Evolutionary conservation across 2,888 invertebrate species (phyloP), one percentile per base, ranked within the genome.

Genomic region (Euphydryas editha): DNA sequence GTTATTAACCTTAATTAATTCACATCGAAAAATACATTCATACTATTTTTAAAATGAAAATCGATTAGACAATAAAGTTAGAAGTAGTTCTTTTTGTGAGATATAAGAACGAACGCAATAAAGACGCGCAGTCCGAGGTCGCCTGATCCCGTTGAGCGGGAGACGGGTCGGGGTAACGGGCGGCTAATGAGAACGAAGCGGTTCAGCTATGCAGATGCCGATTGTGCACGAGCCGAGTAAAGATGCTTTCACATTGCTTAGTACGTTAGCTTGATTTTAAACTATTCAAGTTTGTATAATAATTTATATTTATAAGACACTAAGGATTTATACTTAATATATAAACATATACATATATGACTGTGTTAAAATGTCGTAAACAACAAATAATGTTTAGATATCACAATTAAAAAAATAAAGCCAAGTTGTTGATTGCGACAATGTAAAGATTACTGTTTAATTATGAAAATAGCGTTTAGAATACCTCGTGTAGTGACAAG

Each of bases 191-290:
- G 90, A 86, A 87, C 90, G 84, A 78, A 84, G 84, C 85, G 80
- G 85, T 82, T 86, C 85, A 86, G 90, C 86, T 90, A 90, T 90
- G 90, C 88, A 89, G 88, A 90, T 89, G 85, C 81, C 78, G 75
- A 78, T 72, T 76, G 72, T 70, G 76, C 76, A 72, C 76, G 71
- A 75, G 72, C 72, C 67, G 74, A 66, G 49, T 66, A 70, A 69
- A 68, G 61, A 51, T 54, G 59, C 58, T 51, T 64, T 54, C 64
- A 64, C 64, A 64, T 64, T 49, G 59, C 59, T 64, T 20, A 21
- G 49, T n/a, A 15, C 2, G 8, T 51, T n/a, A n/a, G 15, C n/a
- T 44, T 44, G n/a, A 44, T 44, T 30, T 30, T 30, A 30, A 30
- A 7, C 5, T 8, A 30, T 30, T 30, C 8, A 30, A 30, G 8